Conservation (phyloP, 2,888 invertebrate species). For the Brenthis daphne region DNA sequence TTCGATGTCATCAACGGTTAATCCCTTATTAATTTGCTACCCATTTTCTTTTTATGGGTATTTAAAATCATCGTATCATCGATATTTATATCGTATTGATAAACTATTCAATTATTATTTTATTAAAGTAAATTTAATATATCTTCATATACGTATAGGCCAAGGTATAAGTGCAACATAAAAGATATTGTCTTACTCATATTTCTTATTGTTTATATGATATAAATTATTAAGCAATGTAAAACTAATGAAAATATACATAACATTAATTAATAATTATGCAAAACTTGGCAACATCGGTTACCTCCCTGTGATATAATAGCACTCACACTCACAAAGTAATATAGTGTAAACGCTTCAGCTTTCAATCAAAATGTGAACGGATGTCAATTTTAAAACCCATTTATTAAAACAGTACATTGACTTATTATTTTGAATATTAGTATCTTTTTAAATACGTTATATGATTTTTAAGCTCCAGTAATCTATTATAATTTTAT, state of each 20-base stretch:
- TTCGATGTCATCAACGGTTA: too few relatives aligned
- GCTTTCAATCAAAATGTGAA: conserved; percentile 48
- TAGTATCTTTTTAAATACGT: conserved; percentile 31
- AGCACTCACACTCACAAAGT: conserved; percentile 15
- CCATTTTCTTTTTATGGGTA: too few relatives aligned
- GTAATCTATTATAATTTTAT: conserved; percentile 16
- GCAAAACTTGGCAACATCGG: conserved; percentile 26
- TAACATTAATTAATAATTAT: not conserved
- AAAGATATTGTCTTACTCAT: too few relatives aligned
- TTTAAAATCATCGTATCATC: too few relatives aligned
- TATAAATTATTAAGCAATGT: not conserved
- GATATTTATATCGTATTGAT: too few relatives aligned
- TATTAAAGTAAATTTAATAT: too few relatives aligned
- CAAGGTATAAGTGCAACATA: too few relatives aligned
- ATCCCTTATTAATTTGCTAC: too few relatives aligned
- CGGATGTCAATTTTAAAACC: conserved; percentile 51
- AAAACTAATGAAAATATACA: not conserved
- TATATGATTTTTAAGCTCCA: conserved; percentile 6
- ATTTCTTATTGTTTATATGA: not conserved
- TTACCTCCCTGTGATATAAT: conserved; percentile 18
- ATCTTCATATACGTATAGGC: too few relatives aligned
- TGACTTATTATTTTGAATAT: conserved; percentile 26
- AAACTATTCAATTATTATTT: too few relatives aligned
- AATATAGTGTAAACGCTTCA: conserved; percentile 24
- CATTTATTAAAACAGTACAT: conserved; percentile 1